Evolutionary conservation across 2,888 invertebrate genomes (phyloP).

Genomic region (Rhagium mordax): DNA sequence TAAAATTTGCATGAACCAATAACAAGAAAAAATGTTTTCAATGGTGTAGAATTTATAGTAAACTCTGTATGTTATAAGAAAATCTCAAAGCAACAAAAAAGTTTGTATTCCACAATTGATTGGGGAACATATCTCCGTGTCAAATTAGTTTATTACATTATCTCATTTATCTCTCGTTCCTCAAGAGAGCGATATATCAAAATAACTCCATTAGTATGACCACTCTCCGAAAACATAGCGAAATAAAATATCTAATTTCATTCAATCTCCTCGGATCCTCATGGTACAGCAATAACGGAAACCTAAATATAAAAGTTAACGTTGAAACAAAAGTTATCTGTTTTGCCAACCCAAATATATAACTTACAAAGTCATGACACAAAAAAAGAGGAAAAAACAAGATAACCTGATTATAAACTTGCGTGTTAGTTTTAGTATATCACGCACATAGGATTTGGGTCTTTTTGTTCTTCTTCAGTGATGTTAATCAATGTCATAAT

Average conservation of each 20-base stretch:
- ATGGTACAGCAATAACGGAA: neutral
- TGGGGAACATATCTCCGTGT: neutral
- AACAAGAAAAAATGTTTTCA: too few species aligned
- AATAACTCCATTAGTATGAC: neutral
- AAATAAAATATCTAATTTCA: constrained; percentile 1
- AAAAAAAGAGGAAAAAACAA: constrained; percentile 34
- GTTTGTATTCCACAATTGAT: neutral
- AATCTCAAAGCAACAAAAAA: neutral
- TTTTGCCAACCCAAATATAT: constrained; percentile 25
- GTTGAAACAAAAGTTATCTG: constrained; percentile 43
- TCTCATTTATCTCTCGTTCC: neutral
- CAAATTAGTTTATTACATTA: constrained; percentile 6
- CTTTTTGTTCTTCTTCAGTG: constrained; percentile 39
- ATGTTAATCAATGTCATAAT: constrained; percentile 54
- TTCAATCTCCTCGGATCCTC: neutral
- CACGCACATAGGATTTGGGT: constrained; percentile 29
- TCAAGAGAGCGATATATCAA: constrained; percentile 1
- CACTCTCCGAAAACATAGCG: neutral
- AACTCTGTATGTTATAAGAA: too few species aligned
- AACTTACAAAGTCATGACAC: constrained; percentile 34
- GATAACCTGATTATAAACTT: constrained; percentile 32
- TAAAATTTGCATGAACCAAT: too few species aligned
- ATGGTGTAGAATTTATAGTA: too few species aligned
- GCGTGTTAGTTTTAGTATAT: constrained; percentile 30
- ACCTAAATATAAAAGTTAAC: constrained; percentile 39